A percentile compares a stretch with the other conserved stretches of the same genome.
Conservation (phyloP, 2,888 invertebrate genomes). For the Gymnocheta viridis region DNA sequence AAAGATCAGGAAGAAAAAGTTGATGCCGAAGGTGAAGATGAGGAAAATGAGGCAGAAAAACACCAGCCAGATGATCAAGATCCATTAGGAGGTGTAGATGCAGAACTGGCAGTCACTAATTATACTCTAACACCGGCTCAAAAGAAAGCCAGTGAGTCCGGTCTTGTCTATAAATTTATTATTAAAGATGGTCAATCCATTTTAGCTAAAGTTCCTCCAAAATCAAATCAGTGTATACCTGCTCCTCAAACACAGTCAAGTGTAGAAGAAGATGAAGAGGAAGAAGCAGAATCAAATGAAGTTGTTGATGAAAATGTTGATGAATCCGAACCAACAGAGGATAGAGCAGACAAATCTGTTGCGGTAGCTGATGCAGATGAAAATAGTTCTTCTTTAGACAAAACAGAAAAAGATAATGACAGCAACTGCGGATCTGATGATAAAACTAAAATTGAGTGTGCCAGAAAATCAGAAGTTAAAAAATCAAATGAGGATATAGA, state of each 20-base stretch:
- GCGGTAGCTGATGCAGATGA: conserved; percentile 50
- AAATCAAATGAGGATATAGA: conserved; percentile 70
- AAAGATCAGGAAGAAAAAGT: conserved; percentile 42
- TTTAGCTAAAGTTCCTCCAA: conserved; percentile 80
- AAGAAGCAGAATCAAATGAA: conserved; percentile 48
- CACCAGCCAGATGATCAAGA: conserved; percentile 64
- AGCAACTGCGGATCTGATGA: conserved; percentile 76
- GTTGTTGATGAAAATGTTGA: conserved; percentile 40
- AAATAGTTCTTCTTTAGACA: conserved; percentile 63
- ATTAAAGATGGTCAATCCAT: conserved; percentile 89
- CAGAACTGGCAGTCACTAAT: conserved; percentile 46
- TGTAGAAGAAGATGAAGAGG: conserved; percentile 54
- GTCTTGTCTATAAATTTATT: conserved; percentile 85
- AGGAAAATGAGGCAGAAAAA: neutral
- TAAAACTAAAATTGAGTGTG: conserved; percentile 78
- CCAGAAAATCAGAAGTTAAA: conserved; percentile 59
- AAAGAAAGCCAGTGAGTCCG: conserved; percentile 76
- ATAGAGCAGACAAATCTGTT: conserved; percentile 9
- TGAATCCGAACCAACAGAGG: conserved; percentile 8
- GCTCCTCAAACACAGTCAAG: conserved; percentile 46
- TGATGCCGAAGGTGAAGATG: conserved; percentile 2
- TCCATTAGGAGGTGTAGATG: conserved; percentile 72
- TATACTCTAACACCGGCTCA: conserved; percentile 75
- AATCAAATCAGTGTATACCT: conserved; percentile 61
- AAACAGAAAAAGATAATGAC: conserved; percentile 76